phyloP scores from a whole-genome alignment of 2,797 vertebrate genomes.

The Sorex maritimensis region DNA sequence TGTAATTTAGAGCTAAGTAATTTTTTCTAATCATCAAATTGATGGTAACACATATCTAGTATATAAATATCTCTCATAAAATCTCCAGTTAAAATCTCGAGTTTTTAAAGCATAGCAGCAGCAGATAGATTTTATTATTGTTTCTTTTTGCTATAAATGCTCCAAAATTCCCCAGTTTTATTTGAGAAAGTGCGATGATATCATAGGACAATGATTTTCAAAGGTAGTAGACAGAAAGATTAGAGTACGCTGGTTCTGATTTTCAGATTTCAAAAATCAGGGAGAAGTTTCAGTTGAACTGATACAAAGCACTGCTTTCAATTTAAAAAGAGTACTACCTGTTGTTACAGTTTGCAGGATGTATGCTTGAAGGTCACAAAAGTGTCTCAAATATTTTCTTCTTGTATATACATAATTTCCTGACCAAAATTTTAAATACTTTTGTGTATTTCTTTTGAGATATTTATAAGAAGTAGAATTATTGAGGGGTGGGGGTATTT shows the following conservation, averaged over 20 bases:
- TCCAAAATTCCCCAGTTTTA: slow-evolving; percentile 62
- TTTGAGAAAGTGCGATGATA: slow-evolving; percentile 68
- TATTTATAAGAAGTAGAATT: slow-evolving; percentile 36
- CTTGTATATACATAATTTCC: slow-evolving; percentile 41
- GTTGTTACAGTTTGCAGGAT: slow-evolving; percentile 20
- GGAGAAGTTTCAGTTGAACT: slow-evolving; percentile 49
- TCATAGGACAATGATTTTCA: slow-evolving; percentile 55
- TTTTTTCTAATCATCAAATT: slow-evolving; percentile 66
- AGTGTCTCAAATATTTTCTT: slow-evolving; percentile 49
- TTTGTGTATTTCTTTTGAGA: slow-evolving; percentile 49
- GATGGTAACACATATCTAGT: slow-evolving; percentile 33
- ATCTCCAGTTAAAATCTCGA: slow-evolving; percentile 71
- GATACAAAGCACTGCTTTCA: slow-evolving; percentile 65
- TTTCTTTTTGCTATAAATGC: slow-evolving; percentile 62
- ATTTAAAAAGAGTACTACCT: slow-evolving; percentile 52
- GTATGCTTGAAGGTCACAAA: slow-evolving; percentile 6
- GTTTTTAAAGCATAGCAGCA: slow-evolving; percentile 63
- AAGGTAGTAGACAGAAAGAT: slow-evolving; percentile 43
- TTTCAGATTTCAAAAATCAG: neutral
- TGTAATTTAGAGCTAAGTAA: slow-evolving; percentile 37
- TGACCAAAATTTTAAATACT: slow-evolving; percentile 8
- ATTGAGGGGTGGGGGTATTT: neutral
- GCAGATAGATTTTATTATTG: slow-evolving; percentile 64
- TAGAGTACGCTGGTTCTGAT: neutral
- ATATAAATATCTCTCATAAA: slow-evolving; percentile 65